Percentiles rank a stretch among this genome's conserved stretches.
phyloP scores from a whole-genome alignment of 1,140 invertebrate species.

The Meloidogyne floridensis region DNA sequence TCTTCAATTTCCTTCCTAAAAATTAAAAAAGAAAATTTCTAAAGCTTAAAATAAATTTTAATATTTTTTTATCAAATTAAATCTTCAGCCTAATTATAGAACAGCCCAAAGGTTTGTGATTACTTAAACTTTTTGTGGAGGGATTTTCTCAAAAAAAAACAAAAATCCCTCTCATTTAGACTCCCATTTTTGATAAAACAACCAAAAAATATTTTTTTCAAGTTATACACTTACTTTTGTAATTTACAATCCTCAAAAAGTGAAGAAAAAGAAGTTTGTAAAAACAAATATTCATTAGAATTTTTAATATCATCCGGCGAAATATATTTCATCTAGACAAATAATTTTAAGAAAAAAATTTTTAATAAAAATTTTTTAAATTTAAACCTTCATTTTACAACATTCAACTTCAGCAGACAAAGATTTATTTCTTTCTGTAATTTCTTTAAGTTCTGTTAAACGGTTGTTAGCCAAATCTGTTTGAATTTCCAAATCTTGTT shows the following conservation, averaged over 20 bases:
- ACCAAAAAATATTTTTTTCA: not conserved
- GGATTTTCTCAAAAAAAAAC: too few relatives aligned
- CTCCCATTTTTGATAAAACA: not conserved
- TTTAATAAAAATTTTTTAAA: slow-evolving; percentile 1
- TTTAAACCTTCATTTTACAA: slow-evolving; percentile 42
- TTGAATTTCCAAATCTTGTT: slow-evolving; percentile 47
- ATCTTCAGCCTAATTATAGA: too few relatives aligned
- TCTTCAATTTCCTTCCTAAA: slow-evolving; percentile 45
- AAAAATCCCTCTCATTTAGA: too few relatives aligned
- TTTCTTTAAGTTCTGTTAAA: slow-evolving; percentile 45
- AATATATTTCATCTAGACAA: slow-evolving; percentile 48
- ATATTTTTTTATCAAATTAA: too few relatives aligned
- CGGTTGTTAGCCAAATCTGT: slow-evolving; percentile 47
- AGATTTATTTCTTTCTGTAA: slow-evolving; percentile 45
- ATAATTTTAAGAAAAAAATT: not conserved
- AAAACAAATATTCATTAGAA: slow-evolving; percentile 42
- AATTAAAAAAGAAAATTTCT: slow-evolving; percentile 22
- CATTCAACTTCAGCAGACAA: slow-evolving; percentile 42
- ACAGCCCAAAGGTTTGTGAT: too few relatives aligned
- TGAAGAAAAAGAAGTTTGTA: slow-evolving; percentile 36
- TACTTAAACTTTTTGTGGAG: too few relatives aligned
- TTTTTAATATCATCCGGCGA: slow-evolving; percentile 35
- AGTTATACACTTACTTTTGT: slow-evolving; percentile 22
- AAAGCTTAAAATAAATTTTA: too few relatives aligned
- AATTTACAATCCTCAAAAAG: slow-evolving; percentile 47